These are phyloP conservation scores for Porites australiensis DNA, from an alignment of 64 coral and sea anemone genomes.

Conservation along the genomic window DNA sequence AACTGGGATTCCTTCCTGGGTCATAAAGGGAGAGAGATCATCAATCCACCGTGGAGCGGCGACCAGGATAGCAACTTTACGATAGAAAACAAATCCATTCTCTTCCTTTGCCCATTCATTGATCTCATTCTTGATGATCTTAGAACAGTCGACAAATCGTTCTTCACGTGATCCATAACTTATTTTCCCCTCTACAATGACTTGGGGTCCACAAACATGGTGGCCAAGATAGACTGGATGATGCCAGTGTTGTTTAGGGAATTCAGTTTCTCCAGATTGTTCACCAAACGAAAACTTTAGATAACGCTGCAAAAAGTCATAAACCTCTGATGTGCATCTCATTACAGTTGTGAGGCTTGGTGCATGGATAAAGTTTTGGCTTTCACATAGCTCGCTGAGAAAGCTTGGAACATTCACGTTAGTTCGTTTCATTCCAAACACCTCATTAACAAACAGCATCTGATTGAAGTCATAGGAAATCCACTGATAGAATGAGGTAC, in stretches of 20 bases:
- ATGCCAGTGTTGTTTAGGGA: conserved; percentile 12
- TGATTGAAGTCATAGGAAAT: conserved; percentile 56
- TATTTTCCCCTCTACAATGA: conserved; percentile 26
- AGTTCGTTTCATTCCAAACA: conserved; percentile 10
- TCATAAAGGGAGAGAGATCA: conserved; percentile 16
- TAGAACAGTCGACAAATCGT: conserved; percentile 5
- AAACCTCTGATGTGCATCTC: conserved; percentile 53
- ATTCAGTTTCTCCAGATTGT: background rate
- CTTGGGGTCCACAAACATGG: conserved; percentile 51
- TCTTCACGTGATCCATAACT: conserved; percentile 31
- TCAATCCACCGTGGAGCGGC: conserved; percentile 27
- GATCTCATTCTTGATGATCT: conserved; percentile 40
- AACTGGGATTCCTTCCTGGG: conserved; percentile 22
- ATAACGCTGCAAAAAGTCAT: conserved; percentile 15
- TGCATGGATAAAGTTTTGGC: conserved; percentile 43
- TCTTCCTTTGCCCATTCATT: conserved; percentile 55
- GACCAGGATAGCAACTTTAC: conserved; percentile 43
- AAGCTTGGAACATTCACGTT: background rate
- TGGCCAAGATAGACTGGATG: conserved; percentile 48
- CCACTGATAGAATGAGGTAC: conserved; percentile 15
- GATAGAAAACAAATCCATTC: background rate
- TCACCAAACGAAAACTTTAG: conserved; percentile 29
- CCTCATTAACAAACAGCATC: conserved; percentile 18
- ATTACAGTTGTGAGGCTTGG: conserved; percentile 54
- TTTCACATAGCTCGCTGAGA: conserved; percentile 27